These are phyloP conservation scores for Cremastinae sp. DNA, from an alignment of 2,888 invertebrate species.

Conservation along the genomic window DNA sequence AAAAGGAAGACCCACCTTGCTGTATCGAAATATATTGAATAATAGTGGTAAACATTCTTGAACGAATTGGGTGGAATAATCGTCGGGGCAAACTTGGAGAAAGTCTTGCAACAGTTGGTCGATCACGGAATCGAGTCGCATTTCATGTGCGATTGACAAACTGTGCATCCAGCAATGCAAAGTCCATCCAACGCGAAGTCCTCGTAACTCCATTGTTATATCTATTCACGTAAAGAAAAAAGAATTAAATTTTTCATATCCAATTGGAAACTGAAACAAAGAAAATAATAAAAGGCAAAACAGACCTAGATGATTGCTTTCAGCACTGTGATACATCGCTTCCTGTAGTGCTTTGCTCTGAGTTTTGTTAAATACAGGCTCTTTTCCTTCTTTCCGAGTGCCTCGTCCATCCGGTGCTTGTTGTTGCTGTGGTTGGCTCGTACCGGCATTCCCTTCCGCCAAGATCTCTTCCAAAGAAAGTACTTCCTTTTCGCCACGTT, in stretches of 20 bases:
- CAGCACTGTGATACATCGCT: conserved; percentile 96
- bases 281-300: conserved; percentile 12
- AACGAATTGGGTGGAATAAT: conserved; percentile 93
- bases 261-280: conserved; percentile 39
- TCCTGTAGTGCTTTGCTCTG: conserved; percentile 94
- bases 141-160: conserved; percentile 92
- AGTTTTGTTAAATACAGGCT: conserved; percentile 85
- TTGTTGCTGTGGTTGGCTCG: conserved; percentile 61
- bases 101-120: conserved; percentile 95
- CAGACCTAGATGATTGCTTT: conserved; percentile 92
- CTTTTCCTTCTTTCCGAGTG: conserved; percentile 74
- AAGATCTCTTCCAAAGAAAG: conserved; percentile 94
- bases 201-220: conserved; percentile 92
- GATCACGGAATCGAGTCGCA: conserved; percentile 90
- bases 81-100: conserved; percentile 93
- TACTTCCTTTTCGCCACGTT: conserved; percentile 85
- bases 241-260: too few species aligned
- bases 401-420: conserved; percentile 77
- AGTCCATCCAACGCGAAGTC: conserved; percentile 94
- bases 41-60: conserved; percentile 94
- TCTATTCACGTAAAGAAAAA: too few species aligned
- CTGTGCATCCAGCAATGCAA: conserved; percentile 96
- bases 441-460: conserved; percentile 87
- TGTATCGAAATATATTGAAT: conserved; percentile 94
- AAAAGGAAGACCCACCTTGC: conserved; percentile 84